Percentiles rank a stretch among this genome's conserved stretches.
Conservation (phyloP, 2,888 invertebrate genomes). For the Chymomyza fuscimana region DNA sequence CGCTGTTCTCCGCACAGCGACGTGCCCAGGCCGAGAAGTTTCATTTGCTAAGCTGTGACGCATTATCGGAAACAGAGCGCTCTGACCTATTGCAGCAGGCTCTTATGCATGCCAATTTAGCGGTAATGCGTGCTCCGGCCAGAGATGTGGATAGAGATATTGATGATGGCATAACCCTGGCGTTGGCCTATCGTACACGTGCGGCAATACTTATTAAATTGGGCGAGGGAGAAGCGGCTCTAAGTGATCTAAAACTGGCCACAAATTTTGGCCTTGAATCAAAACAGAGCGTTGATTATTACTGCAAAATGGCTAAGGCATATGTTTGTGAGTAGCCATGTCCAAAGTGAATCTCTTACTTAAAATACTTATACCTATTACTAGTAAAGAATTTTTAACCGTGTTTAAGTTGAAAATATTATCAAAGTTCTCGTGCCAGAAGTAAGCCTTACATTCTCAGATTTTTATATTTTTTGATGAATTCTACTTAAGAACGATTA, state of each 20-base stretch:
- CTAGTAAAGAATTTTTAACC: too few species aligned
- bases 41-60: conserved; percentile 81
- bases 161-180: conserved; percentile 84
- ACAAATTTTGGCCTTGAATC: conserved; percentile 84
- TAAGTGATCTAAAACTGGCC: conserved; percentile 86
- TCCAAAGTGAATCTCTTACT: neutral
- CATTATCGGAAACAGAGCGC: conserved; percentile 33
- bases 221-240: conserved; percentile 82
- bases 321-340: conserved; percentile 79
- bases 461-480: too few species aligned
- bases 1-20: conserved; percentile 82
- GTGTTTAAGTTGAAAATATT: too few species aligned
- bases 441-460: too few species aligned
- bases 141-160: conserved; percentile 81
- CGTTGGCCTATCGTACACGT: conserved; percentile 85
- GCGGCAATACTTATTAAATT: conserved; percentile 83
- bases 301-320: conserved; percentile 86
- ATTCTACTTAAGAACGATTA: too few species aligned
- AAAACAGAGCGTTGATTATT: conserved; percentile 84
- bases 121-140: conserved; percentile 86
- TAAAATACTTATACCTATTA: too few species aligned
- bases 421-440: too few species aligned
- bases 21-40: conserved; percentile 84
- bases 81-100: conserved; percentile 80
- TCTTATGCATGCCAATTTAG: conserved; percentile 85